These are phyloP conservation scores for Cataglyphis rosenhaueri DNA, from an alignment of 2,888 invertebrate genomes.

Conservation along the genomic window DNA sequence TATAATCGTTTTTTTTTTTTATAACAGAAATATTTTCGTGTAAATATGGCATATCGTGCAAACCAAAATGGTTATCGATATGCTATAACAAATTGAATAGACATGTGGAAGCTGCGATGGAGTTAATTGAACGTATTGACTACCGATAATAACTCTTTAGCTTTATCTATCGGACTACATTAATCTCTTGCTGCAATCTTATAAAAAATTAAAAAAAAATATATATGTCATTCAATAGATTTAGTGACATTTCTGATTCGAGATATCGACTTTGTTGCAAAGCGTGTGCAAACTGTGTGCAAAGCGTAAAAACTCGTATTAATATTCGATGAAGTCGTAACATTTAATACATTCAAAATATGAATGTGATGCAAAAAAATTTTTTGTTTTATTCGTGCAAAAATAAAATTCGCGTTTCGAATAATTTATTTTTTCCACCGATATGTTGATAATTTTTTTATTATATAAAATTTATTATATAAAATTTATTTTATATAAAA, in stretches of 20 bases:
- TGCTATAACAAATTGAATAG: not conserved
- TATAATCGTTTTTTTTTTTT: not conserved
- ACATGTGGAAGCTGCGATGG: not conserved
- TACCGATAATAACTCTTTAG: not conserved
- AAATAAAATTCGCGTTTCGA: not conserved
- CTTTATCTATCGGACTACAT: not conserved
- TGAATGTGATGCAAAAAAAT: not conserved
- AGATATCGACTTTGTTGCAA: not conserved
- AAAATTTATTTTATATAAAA: not conserved
- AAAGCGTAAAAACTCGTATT: not conserved
- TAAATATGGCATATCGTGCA: not conserved
- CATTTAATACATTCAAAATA: constrained; percentile 11
- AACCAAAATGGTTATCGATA: constrained; percentile 12
- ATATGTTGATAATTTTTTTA: constrained; percentile 8
- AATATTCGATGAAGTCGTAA: not conserved
- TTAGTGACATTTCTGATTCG: not conserved
- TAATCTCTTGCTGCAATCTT: not conserved
- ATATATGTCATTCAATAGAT: not conserved
- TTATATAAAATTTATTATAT: not conserved
- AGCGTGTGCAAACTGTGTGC: no score
- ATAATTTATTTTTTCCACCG: not conserved
- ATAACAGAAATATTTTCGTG: not conserved
- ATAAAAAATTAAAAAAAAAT: not conserved
- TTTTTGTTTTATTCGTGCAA: not conserved
- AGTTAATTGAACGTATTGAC: not conserved